Evolutionary conservation across 2,797 vertebrate species (phyloP).

Genomic region (Lophotriccus pileatus): DNA sequence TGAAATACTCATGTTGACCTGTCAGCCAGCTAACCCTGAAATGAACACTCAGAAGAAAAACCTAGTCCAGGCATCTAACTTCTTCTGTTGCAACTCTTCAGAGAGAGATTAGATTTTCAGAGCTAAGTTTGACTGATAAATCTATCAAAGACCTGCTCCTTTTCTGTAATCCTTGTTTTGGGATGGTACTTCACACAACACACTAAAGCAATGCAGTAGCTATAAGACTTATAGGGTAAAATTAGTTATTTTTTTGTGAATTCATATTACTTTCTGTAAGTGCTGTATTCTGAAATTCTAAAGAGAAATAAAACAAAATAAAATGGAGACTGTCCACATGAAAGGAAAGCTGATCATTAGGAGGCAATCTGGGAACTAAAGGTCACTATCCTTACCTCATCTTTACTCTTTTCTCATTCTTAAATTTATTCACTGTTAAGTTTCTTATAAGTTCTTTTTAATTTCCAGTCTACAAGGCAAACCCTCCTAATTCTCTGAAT

Average conservation of each 20-base stretch:
- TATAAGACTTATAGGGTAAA: neutral
- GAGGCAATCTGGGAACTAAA: neutral
- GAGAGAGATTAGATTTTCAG: neutral
- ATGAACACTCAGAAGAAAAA: neutral
- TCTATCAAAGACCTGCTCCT: neutral
- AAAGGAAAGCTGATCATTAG: neutral
- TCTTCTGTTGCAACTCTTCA: neutral
- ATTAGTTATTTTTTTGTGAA: neutral
- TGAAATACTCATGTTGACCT: neutral
- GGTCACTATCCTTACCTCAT: neutral
- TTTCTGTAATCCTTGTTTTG: neutral
- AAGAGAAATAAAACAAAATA: neutral
- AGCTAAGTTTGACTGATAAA: neutral
- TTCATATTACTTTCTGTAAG: neutral
- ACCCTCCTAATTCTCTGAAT: neutral
- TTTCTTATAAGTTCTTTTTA: neutral
- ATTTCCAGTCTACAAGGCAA: neutral
- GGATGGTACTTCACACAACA: neutral
- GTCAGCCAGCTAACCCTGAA: neutral
- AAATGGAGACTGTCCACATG: fast-evolving
- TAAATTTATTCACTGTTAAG: neutral
- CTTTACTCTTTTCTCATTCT: neutral
- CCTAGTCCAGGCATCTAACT: neutral
- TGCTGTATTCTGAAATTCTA: neutral
- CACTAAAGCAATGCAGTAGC: neutral